Conservation (phyloP, 2,113 vertebrate genomes). For the Eptesicus fuscus region DNA sequence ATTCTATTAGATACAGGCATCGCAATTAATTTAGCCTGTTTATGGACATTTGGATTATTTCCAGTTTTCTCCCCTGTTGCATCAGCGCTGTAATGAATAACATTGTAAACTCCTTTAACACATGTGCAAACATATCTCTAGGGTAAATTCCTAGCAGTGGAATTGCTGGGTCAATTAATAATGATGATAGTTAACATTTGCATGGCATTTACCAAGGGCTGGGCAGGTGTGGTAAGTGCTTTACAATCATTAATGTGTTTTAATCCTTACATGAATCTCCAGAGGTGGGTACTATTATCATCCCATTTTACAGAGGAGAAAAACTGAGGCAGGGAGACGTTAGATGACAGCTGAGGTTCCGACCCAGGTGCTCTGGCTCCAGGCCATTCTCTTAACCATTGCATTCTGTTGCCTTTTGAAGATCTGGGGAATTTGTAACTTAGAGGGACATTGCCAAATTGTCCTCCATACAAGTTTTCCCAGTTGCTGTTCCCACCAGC, state of each 20-base stretch:
- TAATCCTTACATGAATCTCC: neutral
- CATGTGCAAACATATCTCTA: neutral
- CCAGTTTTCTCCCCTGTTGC: neutral
- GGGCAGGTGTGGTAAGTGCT: neutral
- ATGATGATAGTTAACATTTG: conserved; percentile 3
- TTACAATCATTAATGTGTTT: neutral
- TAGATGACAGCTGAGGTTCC: neutral
- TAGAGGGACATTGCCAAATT: neutral
- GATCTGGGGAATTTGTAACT: conserved; percentile 32
- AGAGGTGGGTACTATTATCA: neutral
- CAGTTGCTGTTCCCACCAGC: neutral
- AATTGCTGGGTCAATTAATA: conserved; percentile 19
- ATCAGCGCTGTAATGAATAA: neutral
- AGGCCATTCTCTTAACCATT: neutral
- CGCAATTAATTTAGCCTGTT: neutral
- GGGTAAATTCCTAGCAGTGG: conserved; percentile 9
- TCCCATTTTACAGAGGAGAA: conserved; percentile 14
- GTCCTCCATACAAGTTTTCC: neutral
- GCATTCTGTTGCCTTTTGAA: neutral
- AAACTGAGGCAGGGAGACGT: neutral
- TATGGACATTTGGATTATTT: neutral
- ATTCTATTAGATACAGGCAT: neutral
- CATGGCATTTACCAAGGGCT: conserved; percentile 16
- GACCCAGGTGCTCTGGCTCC: neutral
- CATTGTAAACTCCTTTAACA: neutral